These are phyloP conservation scores for Monochamus saltuarius DNA, from an alignment of 1,140 invertebrate species.

Conservation along the genomic window DNA sequence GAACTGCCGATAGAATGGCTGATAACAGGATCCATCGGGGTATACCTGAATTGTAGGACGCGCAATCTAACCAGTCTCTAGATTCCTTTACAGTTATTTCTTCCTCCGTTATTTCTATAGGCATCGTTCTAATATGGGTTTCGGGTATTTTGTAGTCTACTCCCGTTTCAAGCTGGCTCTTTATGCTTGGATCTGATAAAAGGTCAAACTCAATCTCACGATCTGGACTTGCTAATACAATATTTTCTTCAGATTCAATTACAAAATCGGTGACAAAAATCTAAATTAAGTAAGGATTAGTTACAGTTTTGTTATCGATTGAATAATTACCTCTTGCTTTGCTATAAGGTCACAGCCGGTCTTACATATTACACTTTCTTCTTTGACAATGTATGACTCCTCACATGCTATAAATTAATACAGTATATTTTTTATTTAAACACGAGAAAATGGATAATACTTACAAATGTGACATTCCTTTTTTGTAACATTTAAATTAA, in stretches of 20 bases:
- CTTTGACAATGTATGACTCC: slow-evolving; percentile 32
- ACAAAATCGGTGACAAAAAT: slow-evolving; percentile 30
- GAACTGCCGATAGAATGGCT: slow-evolving; percentile 32
- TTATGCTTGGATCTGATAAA: slow-evolving; percentile 37
- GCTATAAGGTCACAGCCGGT: slow-evolving; percentile 36
- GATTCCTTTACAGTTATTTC: slow-evolving; percentile 16
- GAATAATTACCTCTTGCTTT: slow-evolving; percentile 27
- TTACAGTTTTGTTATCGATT: slow-evolving; percentile 7
- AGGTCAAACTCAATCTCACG: slow-evolving; percentile 38
- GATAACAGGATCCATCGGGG: slow-evolving; percentile 37
- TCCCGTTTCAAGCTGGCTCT: slow-evolving; percentile 37
- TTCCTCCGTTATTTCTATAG: slow-evolving; percentile 34
- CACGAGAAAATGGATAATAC: slow-evolving; percentile 10
- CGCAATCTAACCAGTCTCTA: slow-evolving; percentile 43
- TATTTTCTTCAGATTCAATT: slow-evolving; percentile 27
- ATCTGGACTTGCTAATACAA: slow-evolving; percentile 36
- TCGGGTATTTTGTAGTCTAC: slow-evolving; percentile 45
- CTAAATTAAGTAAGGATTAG: slow-evolving; percentile 13
- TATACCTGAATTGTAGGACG: slow-evolving; percentile 40
- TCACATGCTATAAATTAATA: slow-evolving; percentile 33
- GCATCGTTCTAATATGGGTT: slow-evolving; percentile 40
- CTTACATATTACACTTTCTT: slow-evolving; percentile 31
- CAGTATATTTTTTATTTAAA: not conserved
- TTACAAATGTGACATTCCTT: slow-evolving; percentile 37
- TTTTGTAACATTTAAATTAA: slow-evolving; percentile 29